phyloP scores from a whole-genome alignment of 2,797 vertebrate species.

The Nasua narica region DNA sequence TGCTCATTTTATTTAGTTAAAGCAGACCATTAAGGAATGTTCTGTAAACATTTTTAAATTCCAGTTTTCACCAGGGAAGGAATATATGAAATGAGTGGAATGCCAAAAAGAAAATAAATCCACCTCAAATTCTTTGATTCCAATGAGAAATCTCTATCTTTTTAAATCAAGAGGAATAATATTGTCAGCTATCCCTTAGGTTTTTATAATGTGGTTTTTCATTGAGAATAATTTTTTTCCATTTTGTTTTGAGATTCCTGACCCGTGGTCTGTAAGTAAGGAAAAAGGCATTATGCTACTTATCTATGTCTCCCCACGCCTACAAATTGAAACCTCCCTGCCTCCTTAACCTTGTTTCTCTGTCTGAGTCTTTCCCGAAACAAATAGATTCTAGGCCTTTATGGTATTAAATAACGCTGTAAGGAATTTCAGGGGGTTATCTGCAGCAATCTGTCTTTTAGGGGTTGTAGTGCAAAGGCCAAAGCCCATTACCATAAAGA shows the following conservation, averaged over 20 bases:
- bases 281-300: slow-evolving; percentile 29
- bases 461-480: slow-evolving; percentile 43
- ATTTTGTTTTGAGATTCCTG: slow-evolving; percentile 18
- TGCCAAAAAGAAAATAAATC: slow-evolving; percentile 43
- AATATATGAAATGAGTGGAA: neutral
- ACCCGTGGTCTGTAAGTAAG: slow-evolving; percentile 1
- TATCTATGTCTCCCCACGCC: slow-evolving; percentile 57
- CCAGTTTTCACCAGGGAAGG: neutral
- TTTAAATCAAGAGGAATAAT: slow-evolving; percentile 45
- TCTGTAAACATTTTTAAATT: slow-evolving; percentile 35
- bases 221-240: neutral
- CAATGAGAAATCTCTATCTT: slow-evolving; percentile 27
- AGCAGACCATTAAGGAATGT: slow-evolving; percentile 20
- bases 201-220: neutral
- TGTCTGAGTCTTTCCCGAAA: slow-evolving; percentile 49
- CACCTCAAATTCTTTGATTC: slow-evolving; percentile 48
- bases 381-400: slow-evolving; percentile 59
- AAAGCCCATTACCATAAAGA: slow-evolving; percentile 48
- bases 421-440: slow-evolving; percentile 66
- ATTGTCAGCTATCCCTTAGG: neutral
- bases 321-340: slow-evolving; percentile 25
- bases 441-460: slow-evolving; percentile 74
- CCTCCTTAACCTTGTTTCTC: slow-evolving; percentile 46
- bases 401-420: slow-evolving; percentile 63
- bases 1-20: slow-evolving; percentile 42